Evolutionary conservation across 2,888 invertebrate genomes (phyloP), one percentile per base, ranked within the genome.

Genomic region (Cremastobaeus sp.): DNA sequence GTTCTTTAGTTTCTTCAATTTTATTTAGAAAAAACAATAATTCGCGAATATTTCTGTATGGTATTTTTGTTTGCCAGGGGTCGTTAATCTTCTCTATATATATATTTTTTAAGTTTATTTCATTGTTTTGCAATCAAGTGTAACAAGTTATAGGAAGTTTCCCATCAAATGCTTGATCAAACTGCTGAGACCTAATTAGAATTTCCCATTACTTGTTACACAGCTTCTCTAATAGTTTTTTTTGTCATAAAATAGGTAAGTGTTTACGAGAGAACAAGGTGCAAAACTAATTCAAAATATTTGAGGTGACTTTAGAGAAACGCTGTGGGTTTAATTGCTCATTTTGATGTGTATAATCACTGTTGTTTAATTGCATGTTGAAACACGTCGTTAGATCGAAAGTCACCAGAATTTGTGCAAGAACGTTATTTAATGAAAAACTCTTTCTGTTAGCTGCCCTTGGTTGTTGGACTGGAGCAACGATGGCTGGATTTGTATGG

Each of bases 391-490:
- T 72, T 60, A 17, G 32, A 50, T 66, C 35, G 12, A 69, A 68
- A 74, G 74, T 74, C 69, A 74, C 64, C 68, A 41, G 4, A 35
- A 30, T 18, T 21, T n/a, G 8, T 37, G 4, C 4, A 20, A 34
- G 39, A 25, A 12, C 8, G 3, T 39, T 30, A 41, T 21, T 70
- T 39, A 59, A 52, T 41, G 4, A 9, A 25, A 17, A 30, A 1
- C 39, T 65, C 69, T 78, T 79, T 82, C 82, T 84, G 80, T 83
- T 87, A 92, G 92, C 90, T 93, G 87, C 92, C 93, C 30, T 85
- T 91, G 68, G 92, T 98, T 82, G 91, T 92, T 76, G 92, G 92
- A 69, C 88, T 98, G 83, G 98, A 98, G 88, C 92, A 93, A 74
- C 92, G 94, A 14, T 92, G 95, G 83, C 85, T 95, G 82, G 91